These are phyloP conservation scores for Okapia johnstoni DNA, from an alignment of 2,113 vertebrate genomes.

Conservation along the genomic window DNA sequence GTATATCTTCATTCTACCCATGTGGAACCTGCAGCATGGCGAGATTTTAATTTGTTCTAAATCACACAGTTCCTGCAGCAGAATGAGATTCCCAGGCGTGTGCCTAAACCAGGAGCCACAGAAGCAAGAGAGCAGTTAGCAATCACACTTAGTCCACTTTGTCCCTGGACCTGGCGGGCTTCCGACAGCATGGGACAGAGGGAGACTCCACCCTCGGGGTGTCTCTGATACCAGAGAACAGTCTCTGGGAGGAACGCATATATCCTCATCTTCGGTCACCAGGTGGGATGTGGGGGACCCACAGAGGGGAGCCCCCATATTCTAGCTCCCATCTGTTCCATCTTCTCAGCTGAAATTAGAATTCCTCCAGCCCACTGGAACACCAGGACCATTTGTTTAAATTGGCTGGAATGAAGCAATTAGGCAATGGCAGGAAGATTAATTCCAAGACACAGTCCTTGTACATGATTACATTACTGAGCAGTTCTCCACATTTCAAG, in stretches of 20 bases:
- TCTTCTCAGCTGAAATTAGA: neutral
- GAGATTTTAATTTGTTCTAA: neutral
- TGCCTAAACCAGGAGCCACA: neutral
- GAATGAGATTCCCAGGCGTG: neutral
- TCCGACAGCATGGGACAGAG: neutral
- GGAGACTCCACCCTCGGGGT: accelerated
- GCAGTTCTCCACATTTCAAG: neutral
- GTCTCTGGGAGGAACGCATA: neutral
- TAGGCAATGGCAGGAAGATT: neutral
- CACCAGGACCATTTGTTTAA: neutral
- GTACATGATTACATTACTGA: neutral
- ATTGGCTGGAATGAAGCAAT: neutral
- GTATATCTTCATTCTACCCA: neutral
- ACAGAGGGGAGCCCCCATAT: neutral
- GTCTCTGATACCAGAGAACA: neutral
- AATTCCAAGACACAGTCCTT: neutral
- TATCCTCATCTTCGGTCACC: neutral
- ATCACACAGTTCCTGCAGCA: neutral
- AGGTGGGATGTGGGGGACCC: neutral
- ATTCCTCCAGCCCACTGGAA: neutral
- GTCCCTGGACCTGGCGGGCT: neutral
- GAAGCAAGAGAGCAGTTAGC: neutral
- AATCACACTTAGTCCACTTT: no score
- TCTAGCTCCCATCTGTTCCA: neutral
- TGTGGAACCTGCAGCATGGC: neutral